Conservation (phyloP, 2,888 invertebrate genomes). For the Agonum fuliginosum region DNA sequence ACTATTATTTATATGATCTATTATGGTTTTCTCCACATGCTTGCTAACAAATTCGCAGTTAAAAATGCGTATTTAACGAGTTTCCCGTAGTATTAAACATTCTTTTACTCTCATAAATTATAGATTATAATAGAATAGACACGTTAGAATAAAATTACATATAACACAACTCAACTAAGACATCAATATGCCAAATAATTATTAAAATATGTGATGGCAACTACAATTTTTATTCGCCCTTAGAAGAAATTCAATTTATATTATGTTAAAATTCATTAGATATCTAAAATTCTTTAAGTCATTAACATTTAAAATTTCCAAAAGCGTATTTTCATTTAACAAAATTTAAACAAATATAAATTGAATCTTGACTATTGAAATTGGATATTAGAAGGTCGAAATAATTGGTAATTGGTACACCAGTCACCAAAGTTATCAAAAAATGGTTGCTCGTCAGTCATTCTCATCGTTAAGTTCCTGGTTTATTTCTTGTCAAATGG, state of each 20-base stretch:
- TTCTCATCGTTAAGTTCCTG: too few species aligned
- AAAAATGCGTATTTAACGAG: slow-evolving; percentile 6
- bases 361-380: too few species aligned
- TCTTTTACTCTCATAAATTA: slow-evolving; percentile 34
- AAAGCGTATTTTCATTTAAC: too few species aligned
- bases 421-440: too few species aligned
- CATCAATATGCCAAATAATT: slow-evolving; percentile 11
- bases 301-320: too few species aligned
- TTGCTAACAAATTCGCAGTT: slow-evolving; percentile 9
- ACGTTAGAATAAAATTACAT: slow-evolving; percentile 5
- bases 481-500: too few species aligned
- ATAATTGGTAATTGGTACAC: too few species aligned
- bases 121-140: slow-evolving; percentile 11
- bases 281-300: too few species aligned
- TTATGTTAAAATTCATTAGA: neutral
- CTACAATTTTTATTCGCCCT: neutral
- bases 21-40: slow-evolving; percentile 11
- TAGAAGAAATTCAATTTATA: too few species aligned
- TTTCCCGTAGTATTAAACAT: slow-evolving; percentile 16
- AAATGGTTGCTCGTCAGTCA: too few species aligned
- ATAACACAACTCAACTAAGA: neutral
- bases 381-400: too few species aligned
- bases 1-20: slow-evolving; percentile 19
- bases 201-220: slow-evolving; percentile 27
- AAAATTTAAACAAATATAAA: too few species aligned